Evolutionary conservation across 2,888 invertebrate genomes (phyloP).

Genomic region (Caenorhabditis doughertyi): DNA sequence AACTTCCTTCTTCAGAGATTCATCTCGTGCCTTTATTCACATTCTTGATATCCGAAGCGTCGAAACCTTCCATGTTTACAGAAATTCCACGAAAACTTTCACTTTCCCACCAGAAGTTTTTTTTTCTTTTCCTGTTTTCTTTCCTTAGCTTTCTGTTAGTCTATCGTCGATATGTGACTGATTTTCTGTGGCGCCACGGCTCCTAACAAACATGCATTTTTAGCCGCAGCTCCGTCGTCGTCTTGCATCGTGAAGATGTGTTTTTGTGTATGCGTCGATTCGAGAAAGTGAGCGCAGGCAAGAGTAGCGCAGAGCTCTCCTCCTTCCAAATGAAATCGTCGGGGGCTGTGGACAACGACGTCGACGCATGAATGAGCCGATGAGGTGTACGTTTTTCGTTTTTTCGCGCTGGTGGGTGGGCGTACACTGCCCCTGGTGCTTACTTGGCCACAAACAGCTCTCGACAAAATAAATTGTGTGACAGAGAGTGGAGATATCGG

Average conservation of each 20-base stretch:
- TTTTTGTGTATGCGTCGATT: conserved; percentile 15
- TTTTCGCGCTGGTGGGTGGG: neutral
- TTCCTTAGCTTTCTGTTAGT: neutral
- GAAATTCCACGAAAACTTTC: neutral
- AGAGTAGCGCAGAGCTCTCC: conserved; percentile 1
- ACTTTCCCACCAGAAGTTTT: neutral
- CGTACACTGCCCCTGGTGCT: neutral
- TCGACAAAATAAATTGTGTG: conserved; percentile 16
- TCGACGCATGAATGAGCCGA: conserved; percentile 61
- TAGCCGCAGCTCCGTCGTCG: conserved; percentile 7
- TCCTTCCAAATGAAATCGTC: conserved; percentile 48
- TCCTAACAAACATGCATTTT: conserved; percentile 6
- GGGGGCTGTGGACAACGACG: conserved; percentile 5
- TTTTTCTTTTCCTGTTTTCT: neutral
- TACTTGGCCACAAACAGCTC: conserved; percentile 23
- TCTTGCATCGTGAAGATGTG: conserved; percentile 17
- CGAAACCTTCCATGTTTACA: neutral
- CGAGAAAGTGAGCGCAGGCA: conserved; percentile 28
- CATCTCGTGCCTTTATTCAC: too few relatives aligned
- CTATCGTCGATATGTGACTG: conserved; percentile 7
- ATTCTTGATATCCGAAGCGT: neutral
- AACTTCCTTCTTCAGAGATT: too few relatives aligned
- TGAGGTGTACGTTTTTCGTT: conserved; percentile 55
- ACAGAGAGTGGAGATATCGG: conserved; percentile 3
- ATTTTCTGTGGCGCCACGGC: neutral